Conservation (phyloP, 2,888 invertebrate genomes). For the Caenorhabditis macrosperma region DNA sequence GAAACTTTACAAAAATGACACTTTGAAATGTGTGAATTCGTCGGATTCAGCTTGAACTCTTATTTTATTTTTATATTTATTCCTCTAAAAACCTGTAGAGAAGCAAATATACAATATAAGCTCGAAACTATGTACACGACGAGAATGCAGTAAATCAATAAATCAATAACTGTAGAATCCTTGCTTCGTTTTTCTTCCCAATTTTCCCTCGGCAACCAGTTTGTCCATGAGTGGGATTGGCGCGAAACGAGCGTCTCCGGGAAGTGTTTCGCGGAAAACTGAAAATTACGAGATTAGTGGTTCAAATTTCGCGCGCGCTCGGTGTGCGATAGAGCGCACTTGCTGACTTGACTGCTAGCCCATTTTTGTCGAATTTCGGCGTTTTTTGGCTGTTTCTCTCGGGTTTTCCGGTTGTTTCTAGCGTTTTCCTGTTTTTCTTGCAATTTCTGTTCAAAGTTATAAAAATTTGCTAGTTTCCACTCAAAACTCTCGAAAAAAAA, state of each 20-base stretch:
- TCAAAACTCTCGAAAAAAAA: no score
- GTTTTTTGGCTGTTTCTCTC: no score
- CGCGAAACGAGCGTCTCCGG: constrained; percentile 66
- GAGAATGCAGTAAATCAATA: background rate
- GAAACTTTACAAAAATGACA: background rate
- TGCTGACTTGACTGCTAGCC: background rate
- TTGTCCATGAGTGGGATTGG: constrained; percentile 83
- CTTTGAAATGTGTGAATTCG: constrained; percentile 3
- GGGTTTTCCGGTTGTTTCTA: no score
- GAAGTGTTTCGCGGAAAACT: constrained; percentile 71
- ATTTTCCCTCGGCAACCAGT: constrained; percentile 87
- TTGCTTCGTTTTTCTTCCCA: constrained; percentile 88
- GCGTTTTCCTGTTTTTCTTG: no score
- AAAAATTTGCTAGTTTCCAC: no score
- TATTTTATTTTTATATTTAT: no score
- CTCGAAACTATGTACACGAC: constrained; percentile 24
- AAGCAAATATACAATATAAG: no score
- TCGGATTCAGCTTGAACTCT: no score
- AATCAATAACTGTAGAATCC: constrained; percentile 87
- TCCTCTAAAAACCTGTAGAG: constrained; percentile 23
- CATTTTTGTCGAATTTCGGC: no score
- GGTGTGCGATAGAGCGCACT: background rate
- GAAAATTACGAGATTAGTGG: constrained; percentile 35
- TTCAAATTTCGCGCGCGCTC: background rate
- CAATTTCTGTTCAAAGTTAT: no score